phyloP scores from a whole-genome alignment of 53 echinoderm and acorn worm species.

The Holothuria scabra region DNA sequence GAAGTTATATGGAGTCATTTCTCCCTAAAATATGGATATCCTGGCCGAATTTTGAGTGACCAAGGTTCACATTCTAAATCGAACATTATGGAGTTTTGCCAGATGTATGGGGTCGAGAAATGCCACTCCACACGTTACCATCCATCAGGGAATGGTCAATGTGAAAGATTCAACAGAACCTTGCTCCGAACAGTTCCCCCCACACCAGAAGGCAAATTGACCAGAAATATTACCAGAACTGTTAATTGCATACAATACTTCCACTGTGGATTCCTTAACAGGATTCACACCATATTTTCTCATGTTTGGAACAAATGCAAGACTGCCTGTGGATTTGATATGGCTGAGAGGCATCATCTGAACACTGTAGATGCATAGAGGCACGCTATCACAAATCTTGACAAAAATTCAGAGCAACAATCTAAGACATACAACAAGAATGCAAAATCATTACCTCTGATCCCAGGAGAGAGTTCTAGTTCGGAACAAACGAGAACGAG shows the following conservation, averaged over 20 bases:
- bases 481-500: not conserved
- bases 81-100: conserved; percentile 45
- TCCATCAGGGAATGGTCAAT: conserved; percentile 60
- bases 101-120: conserved; percentile 49
- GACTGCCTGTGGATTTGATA: conserved; percentile 38
- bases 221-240: conserved; percentile 50
- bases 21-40: conserved; percentile 49
- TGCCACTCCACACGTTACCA: conserved; percentile 60
- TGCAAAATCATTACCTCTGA: not conserved
- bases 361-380: not conserved
- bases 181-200: conserved; percentile 45
- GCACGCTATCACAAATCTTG: not conserved
- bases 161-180: conserved; percentile 64
- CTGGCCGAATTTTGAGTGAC: conserved; percentile 50
- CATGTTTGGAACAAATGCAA: conserved; percentile 56
- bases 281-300: conserved; percentile 53
- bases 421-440: not conserved
- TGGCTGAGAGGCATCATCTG: conserved; percentile 5
- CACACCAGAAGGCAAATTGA: conserved; percentile 44
- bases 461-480: conserved; percentile 43
- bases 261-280: conserved; percentile 46
- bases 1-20: conserved; percentile 34
- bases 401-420: conserved; percentile 1
- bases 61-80: conserved; percentile 64
- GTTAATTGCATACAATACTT: conserved; percentile 41